A percentile compares a stretch with the other conserved stretches of the same genome.
Conservation (phyloP, 2,113 vertebrate species). For the Pteropus alecto region DNA sequence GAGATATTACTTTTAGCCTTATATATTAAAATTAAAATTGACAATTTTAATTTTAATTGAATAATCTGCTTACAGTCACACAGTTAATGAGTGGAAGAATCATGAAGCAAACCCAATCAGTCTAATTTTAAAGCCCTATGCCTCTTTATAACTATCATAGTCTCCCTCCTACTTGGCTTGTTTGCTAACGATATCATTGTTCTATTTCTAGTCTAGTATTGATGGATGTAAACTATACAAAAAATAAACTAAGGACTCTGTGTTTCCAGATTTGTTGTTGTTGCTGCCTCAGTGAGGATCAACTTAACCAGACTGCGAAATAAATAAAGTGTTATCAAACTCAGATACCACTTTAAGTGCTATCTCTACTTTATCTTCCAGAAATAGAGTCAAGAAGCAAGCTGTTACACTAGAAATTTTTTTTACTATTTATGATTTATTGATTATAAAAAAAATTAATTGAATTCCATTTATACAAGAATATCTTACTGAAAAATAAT, state of each 20-base stretch:
- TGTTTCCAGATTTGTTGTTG: not conserved
- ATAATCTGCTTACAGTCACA: not conserved
- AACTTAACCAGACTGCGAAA: not conserved
- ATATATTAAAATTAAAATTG: not conserved
- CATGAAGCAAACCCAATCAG: not conserved
- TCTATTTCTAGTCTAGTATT: not conserved
- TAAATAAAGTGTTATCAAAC: not conserved
- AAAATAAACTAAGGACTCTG: not conserved
- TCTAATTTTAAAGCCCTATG: not conserved
- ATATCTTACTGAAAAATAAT: constrained; percentile 1
- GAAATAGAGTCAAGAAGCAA: not conserved
- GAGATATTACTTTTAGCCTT: not conserved
- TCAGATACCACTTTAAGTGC: not conserved
- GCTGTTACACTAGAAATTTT: not conserved
- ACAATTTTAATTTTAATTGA: not conserved
- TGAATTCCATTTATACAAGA: constrained; percentile 19
- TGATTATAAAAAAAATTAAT: not conserved
- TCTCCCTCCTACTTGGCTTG: not conserved
- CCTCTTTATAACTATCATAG: not conserved
- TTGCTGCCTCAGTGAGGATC: not conserved
- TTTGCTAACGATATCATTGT: not conserved
- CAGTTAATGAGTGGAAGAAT: not conserved
- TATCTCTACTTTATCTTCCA: not conserved
- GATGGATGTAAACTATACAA: not conserved
- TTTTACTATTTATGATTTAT: not conserved